Conservation (phyloP, 1,140 invertebrate genomes). For the Heterodera schachtii region DNA sequence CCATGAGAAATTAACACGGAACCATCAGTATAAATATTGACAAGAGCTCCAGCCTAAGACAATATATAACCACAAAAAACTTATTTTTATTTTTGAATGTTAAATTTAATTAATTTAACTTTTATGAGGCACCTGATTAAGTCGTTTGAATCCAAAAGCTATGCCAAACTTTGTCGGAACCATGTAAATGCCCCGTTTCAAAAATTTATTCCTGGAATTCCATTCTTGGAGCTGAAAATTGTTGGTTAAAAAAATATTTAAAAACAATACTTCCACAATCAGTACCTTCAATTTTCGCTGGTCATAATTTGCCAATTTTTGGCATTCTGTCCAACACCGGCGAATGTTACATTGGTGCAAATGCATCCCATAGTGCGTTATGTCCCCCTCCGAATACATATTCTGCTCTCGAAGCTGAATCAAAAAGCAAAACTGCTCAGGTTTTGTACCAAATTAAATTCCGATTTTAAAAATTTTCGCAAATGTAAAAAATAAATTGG, state of each 20-base stretch:
- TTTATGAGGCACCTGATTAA: conserved; percentile 76
- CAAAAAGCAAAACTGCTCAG: too few relatives aligned
- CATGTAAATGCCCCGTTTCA: conserved; percentile 82
- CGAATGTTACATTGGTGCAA: conserved; percentile 77
- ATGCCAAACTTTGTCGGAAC: conserved; percentile 90
- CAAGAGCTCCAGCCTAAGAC: conserved; percentile 75
- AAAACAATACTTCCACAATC: too few relatives aligned
- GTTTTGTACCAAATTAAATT: too few relatives aligned
- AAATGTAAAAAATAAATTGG: too few relatives aligned
- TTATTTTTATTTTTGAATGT: background rate
- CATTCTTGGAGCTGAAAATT: conserved; percentile 72
- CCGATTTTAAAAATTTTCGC: too few relatives aligned
- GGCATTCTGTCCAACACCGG: conserved; percentile 82
- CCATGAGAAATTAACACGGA: conserved; percentile 87
- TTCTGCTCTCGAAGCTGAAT: conserved; percentile 74
- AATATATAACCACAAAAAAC: background rate
- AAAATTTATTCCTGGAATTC: conserved; percentile 81
- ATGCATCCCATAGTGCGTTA: conserved; percentile 79
- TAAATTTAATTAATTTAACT: background rate
- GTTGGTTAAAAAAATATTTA: too few relatives aligned
- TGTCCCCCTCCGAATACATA: conserved; percentile 79
- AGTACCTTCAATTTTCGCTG: conserved; percentile 73
- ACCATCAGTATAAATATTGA: conserved; percentile 87
- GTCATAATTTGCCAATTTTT: conserved; percentile 69
- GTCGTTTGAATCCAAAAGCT: conserved; percentile 77